These are phyloP conservation scores for Polymixis flavicincta DNA, from an alignment of 2,888 invertebrate genomes.

Conservation along the genomic window DNA sequence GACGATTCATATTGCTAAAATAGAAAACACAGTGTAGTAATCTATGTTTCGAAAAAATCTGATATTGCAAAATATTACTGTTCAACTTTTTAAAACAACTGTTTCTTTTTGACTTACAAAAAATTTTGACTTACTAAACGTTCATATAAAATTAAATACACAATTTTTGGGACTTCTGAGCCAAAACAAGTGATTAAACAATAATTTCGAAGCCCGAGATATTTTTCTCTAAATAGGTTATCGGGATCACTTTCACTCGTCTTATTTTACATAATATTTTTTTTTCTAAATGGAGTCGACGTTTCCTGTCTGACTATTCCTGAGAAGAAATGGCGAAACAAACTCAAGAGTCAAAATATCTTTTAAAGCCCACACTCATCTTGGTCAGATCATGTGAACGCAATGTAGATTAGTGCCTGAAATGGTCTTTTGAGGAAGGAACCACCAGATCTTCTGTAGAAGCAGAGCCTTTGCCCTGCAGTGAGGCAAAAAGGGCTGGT, in stretches of 20 bases:
- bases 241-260: no score
- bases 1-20: slow-evolving; percentile 92
- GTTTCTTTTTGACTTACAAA: background rate
- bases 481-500: background rate
- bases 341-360: no score
- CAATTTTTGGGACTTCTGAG: background rate
- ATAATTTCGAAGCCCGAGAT: background rate
- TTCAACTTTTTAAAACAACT: background rate
- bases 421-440: no score
- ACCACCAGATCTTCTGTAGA: background rate
- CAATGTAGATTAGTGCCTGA: no score
- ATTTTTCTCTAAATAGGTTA: no score
- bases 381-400: no score
- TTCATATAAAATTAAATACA: background rate
- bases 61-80: background rate
- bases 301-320: no score
- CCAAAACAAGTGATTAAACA: background rate
- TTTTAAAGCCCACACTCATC: no score
- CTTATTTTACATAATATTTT: no score
- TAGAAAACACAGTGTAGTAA: slow-evolving; percentile 54
- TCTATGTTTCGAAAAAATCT: background rate
- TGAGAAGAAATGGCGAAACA: no score
- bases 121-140: no score
- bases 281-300: no score
- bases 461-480: background rate